These are phyloP conservation scores for Sula dactylatra DNA, from an alignment of 2,113 vertebrate genomes.

Conservation along the genomic window DNA sequence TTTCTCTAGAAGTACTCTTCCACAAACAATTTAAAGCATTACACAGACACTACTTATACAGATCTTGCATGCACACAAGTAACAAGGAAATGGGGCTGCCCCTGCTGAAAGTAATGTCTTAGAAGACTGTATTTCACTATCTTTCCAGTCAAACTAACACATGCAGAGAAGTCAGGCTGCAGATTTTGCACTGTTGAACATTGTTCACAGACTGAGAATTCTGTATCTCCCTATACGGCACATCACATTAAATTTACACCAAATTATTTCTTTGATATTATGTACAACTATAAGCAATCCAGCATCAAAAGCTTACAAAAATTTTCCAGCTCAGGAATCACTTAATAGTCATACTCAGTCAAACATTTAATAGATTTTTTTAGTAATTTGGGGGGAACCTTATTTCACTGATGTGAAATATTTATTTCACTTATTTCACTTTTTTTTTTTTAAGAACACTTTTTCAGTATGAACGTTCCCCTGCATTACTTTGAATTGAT, in stretches of 20 bases:
- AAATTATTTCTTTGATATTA: background rate
- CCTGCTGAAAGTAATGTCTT: background rate
- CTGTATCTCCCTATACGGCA: background rate
- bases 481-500: background rate
- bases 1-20: background rate
- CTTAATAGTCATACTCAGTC: background rate
- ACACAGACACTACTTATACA: background rate
- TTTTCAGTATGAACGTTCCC: background rate
- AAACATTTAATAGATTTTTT: background rate
- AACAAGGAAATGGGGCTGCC: background rate
- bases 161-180: background rate
- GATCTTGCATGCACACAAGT: background rate
- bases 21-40: background rate
- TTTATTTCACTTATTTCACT: no score
- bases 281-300: background rate
- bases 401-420: background rate
- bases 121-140: background rate
- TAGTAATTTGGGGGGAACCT: background rate
- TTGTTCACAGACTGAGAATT: background rate
- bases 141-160: background rate
- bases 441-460: background rate
- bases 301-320: background rate
- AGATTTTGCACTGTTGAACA: background rate
- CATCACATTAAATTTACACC: background rate
- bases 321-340: background rate